Percentiles rank a stretch among this genome's conserved stretches.
phyloP scores from a whole-genome alignment of 1,140 invertebrate genomes.

The Pemphigus obesinymphae region DNA sequence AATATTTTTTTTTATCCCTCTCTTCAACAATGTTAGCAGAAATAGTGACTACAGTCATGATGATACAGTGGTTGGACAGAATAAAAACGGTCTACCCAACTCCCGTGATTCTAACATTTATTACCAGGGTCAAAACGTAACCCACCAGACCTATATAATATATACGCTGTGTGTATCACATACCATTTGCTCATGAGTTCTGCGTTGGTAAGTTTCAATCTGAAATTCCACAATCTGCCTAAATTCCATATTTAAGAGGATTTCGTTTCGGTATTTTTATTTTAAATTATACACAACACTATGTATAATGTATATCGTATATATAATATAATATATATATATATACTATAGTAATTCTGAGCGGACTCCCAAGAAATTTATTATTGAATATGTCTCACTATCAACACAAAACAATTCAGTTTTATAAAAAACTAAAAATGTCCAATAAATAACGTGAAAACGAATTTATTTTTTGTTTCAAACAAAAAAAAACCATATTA shows the following conservation, averaged over 20 bases:
- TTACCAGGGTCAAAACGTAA: background rate
- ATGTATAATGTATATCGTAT: too few relatives aligned
- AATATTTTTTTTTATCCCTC: constrained; percentile 5
- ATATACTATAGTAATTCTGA: background rate
- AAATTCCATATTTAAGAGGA: background rate
- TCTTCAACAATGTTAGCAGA: background rate
- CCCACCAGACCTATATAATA: background rate
- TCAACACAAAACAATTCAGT: background rate
- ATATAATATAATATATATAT: background rate
- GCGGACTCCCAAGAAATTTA: background rate
- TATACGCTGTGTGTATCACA: background rate
- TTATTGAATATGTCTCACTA: background rate
- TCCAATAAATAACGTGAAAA: background rate
- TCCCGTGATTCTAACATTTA: constrained; percentile 7
- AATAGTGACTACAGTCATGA: constrained; percentile 12
- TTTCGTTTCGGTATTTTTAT: background rate
- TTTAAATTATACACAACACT: constrained; percentile 6
- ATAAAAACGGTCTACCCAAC: constrained; percentile 13
- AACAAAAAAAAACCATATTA: too few relatives aligned
- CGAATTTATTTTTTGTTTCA: too few relatives aligned
- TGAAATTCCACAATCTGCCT: constrained; percentile 9
- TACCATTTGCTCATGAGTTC: constrained; percentile 8
- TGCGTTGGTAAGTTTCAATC: background rate
- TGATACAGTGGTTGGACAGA: constrained; percentile 27
- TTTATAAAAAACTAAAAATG: background rate